Conservation (phyloP, 2,113 vertebrate species). For the Rhabdomys dilectus region DNA sequence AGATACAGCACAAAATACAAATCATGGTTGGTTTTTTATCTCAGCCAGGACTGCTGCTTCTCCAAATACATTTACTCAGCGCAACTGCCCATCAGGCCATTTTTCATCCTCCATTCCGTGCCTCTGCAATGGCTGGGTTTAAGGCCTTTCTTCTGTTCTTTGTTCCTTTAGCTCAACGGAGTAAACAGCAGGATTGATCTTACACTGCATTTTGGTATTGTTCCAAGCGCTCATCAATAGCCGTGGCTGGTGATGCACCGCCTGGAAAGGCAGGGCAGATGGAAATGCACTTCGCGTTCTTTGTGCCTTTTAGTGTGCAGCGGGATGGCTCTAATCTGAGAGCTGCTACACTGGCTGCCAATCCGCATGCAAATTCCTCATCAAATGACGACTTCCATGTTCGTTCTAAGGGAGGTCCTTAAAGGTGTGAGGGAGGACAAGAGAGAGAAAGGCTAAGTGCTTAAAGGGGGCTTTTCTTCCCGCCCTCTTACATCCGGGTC, state of each 20-base stretch:
- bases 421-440: conserved; percentile 81
- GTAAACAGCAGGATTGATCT: conserved; percentile 95
- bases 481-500: conserved; percentile 3
- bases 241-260: conserved; percentile 91
- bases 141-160: conserved; percentile 92
- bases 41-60: conserved; percentile 96
- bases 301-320: conserved; percentile 94
- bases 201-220: conserved; percentile 93
- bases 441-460: background rate
- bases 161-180: conserved; percentile 91
- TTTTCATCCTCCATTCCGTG: conserved; percentile 87
- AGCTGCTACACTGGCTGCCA: conserved; percentile 88
- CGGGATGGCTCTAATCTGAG: conserved; percentile 93
- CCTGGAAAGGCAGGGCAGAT: conserved; percentile 92
- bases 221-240: conserved; percentile 93
- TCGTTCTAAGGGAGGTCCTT: conserved; percentile 79
- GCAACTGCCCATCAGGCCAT: conserved; percentile 88
- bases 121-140: conserved; percentile 87
- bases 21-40: conserved; percentile 98
- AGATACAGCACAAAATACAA: conserved; percentile 98
- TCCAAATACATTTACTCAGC: conserved; percentile 93
- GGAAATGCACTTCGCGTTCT: conserved; percentile 91
- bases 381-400: conserved; percentile 82
- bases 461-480: conserved; percentile 8
- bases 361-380: conserved; percentile 93